These are phyloP conservation scores for Sylvilagus floridanus DNA, from an alignment of 2,797 vertebrate species.

Conservation along the genomic window DNA sequence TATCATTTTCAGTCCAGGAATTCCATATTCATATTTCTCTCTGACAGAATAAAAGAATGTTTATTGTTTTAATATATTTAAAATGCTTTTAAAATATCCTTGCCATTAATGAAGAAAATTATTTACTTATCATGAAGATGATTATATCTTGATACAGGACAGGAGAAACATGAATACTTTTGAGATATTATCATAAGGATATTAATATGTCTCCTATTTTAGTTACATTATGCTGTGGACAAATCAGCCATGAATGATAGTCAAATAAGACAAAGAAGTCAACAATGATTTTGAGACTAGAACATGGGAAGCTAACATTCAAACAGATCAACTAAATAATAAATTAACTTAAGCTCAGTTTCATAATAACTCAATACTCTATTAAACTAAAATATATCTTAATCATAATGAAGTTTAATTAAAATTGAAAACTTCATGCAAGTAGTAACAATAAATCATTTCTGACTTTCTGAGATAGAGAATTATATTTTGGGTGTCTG, in stretches of 20 bases:
- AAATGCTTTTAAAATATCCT: not conserved
- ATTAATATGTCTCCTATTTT: not conserved
- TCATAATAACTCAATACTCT: not conserved
- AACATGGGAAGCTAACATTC: not conserved
- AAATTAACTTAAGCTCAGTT: conserved; percentile 2
- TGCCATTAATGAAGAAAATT: not conserved
- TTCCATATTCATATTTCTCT: not conserved
- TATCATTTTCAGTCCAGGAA: not conserved
- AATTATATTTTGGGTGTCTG: not conserved
- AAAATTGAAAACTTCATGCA: conserved; percentile 47
- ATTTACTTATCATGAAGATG: not conserved
- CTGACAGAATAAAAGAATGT: not conserved
- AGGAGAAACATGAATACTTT: not conserved
- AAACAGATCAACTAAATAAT: not conserved
- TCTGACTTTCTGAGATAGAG: conserved; percentile 15
- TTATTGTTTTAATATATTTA: not conserved
- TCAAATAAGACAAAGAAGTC: not conserved
- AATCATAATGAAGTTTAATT: conserved; percentile 31
- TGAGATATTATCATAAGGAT: not conserved
- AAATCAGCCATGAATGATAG: not conserved
- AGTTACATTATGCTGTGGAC: not conserved
- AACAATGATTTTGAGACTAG: not conserved
- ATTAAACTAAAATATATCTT: not conserved
- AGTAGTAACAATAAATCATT: not conserved
- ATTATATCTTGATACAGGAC: not conserved